Percentiles rank a stretch among this genome's conserved stretches.
phyloP scores from a whole-genome alignment of 2,113 vertebrate species.

The Sminthopsis crassicaudata region DNA sequence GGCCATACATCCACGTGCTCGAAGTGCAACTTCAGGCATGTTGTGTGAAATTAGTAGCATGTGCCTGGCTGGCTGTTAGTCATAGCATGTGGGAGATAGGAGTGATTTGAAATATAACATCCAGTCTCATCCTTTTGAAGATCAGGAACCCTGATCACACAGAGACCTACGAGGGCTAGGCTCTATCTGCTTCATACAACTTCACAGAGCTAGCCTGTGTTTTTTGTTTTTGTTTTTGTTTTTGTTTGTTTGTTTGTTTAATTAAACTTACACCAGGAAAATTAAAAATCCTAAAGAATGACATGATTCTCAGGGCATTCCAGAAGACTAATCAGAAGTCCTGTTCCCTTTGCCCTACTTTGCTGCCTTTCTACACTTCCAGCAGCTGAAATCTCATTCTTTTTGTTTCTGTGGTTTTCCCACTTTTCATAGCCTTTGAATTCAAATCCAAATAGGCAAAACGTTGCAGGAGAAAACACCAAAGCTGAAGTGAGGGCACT shows the following conservation, averaged over 20 bases:
- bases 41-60: background rate
- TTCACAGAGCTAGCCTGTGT: background rate
- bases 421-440: background rate
- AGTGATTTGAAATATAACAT: background rate
- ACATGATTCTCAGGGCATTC: background rate
- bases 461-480: background rate
- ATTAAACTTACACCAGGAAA: background rate
- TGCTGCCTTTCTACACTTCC: background rate
- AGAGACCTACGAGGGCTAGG: background rate
- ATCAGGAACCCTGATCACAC: background rate
- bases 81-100: background rate
- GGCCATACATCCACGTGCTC: constrained; percentile 26
- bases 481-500: background rate
- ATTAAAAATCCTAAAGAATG: background rate
- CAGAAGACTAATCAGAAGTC: background rate
- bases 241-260: too few relatives aligned
- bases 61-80: background rate
- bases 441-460: background rate
- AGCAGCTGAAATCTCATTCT: background rate
- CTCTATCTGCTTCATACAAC: background rate
- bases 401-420: background rate
- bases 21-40: background rate
- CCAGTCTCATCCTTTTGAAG: background rate
- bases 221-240: too few relatives aligned
- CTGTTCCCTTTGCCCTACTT: background rate